phyloP scores from a whole-genome alignment of 2,888 invertebrate genomes.

The Melinaea menophilus region DNA sequence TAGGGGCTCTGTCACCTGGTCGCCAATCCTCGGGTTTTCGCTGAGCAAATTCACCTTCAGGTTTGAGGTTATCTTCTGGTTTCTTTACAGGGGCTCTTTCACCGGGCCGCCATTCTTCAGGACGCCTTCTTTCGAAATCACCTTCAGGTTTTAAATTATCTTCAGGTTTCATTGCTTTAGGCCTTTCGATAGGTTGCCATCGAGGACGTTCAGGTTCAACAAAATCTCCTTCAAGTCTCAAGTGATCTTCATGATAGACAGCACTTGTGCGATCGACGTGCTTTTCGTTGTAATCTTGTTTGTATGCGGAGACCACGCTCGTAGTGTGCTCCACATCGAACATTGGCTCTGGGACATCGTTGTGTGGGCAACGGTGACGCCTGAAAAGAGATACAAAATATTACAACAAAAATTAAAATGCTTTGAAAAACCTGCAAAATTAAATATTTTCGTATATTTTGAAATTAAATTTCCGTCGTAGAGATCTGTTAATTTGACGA shows the following conservation, averaged over 20 bases:
- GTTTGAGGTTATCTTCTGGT: slow-evolving; percentile 58
- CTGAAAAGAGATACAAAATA: slow-evolving; percentile 69
- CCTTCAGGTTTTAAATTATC: slow-evolving; percentile 67
- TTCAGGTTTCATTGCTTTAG: slow-evolving; percentile 71
- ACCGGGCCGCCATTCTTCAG: slow-evolving; percentile 71
- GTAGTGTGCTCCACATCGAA: slow-evolving; percentile 77
- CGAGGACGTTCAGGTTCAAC: slow-evolving; percentile 70
- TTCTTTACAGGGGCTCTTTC: slow-evolving; percentile 73
- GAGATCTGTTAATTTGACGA: no score
- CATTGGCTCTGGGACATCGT: slow-evolving; percentile 79
- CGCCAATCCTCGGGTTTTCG: slow-evolving; percentile 47
- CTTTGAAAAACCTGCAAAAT: not conserved
- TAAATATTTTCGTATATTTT: not conserved
- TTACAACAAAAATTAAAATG: slow-evolving; percentile 23
- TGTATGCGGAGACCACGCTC: slow-evolving; percentile 80
- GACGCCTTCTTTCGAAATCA: slow-evolving; percentile 64
- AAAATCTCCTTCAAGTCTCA: slow-evolving; percentile 84
- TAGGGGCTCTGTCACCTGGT: slow-evolving; percentile 55
- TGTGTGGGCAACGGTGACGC: slow-evolving; percentile 90
- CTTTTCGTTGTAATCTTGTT: slow-evolving; percentile 81
- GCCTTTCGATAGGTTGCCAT: slow-evolving; percentile 78
- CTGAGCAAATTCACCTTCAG: slow-evolving; percentile 70
- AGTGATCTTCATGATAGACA: slow-evolving; percentile 82
- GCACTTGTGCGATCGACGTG: slow-evolving; percentile 78
- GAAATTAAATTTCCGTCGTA: no score